These are phyloP conservation scores for Habroteleia sp. DNA, from an alignment of 2,888 invertebrate species.

Conservation along the genomic window DNA sequence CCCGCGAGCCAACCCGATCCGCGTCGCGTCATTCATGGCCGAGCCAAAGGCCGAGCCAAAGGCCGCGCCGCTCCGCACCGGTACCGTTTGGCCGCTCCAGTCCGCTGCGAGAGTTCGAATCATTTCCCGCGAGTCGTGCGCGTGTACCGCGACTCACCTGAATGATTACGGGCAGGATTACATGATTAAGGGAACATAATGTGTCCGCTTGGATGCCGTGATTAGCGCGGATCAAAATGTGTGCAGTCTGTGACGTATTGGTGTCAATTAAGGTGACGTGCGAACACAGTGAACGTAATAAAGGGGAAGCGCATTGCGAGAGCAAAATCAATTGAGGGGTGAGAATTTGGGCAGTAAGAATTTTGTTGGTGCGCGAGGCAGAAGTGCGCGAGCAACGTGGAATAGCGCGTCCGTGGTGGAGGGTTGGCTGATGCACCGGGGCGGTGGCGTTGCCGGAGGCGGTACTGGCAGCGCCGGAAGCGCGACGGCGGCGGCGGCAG, in stretches of 20 bases:
- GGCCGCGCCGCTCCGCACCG: slow-evolving; percentile 72
- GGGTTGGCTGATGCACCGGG: slow-evolving; percentile 88
- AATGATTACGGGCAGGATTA: slow-evolving; percentile 26
- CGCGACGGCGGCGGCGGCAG: slow-evolving; percentile 81
- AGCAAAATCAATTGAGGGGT: neutral
- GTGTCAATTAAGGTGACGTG: slow-evolving; percentile 33
- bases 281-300: slow-evolving; percentile 13
- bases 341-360: slow-evolving; percentile 10
- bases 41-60: slow-evolving; percentile 79
- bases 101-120: slow-evolving; percentile 53
- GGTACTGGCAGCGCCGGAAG: slow-evolving; percentile 75
- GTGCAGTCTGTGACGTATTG: slow-evolving; percentile 5
- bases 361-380: slow-evolving; percentile 12
- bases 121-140: slow-evolving; percentile 52
- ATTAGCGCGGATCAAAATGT: no score
- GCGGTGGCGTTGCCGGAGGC: slow-evolving; percentile 89
- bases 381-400: slow-evolving; percentile 28
- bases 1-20: slow-evolving; percentile 81
- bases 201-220: neutral
- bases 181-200: slow-evolving; percentile 30
- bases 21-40: slow-evolving; percentile 79
- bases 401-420: slow-evolving; percentile 73
- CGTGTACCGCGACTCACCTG: slow-evolving; percentile 18
- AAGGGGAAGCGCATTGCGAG: no score
- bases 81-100: slow-evolving; percentile 67